Conservation (phyloP, 2,113 vertebrate species). For the Brachyhypopomus gauderio region DNA sequence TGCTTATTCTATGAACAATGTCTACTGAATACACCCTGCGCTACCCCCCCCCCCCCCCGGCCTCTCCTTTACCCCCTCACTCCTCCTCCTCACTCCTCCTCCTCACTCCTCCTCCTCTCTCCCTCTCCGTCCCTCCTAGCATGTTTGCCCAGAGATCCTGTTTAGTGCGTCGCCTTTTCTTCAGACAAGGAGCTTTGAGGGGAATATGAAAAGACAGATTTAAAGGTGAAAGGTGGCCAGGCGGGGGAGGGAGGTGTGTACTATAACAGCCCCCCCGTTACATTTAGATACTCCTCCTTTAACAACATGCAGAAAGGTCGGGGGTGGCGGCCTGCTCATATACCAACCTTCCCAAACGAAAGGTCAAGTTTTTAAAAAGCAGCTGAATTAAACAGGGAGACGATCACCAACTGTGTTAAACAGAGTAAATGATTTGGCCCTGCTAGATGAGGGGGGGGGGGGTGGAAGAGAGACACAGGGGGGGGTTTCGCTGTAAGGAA, state of each 20-base stretch:
- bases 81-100: too few species aligned
- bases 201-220: conserved; percentile 99
- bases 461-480: neutral
- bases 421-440: conserved; percentile 23
- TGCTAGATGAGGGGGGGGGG: neutral
- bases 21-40: conserved; percentile 38
- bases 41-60: neutral
- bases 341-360: conserved; percentile 40
- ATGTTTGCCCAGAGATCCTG: conserved; percentile 97
- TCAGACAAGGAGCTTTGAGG: conserved; percentile 98
- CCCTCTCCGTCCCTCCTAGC: conserved; percentile 55
- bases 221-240: conserved; percentile 90
- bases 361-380: conserved; percentile 47
- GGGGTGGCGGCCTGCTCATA: conserved; percentile 73
- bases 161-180: conserved; percentile 94
- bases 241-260: conserved; percentile 72
- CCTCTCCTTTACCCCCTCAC: too few species aligned
- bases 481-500: neutral
- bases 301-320: conserved; percentile 77
- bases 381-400: conserved; percentile 29
- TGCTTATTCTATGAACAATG: conserved; percentile 47
- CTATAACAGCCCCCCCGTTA: conserved; percentile 67
- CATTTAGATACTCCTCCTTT: conserved; percentile 64
- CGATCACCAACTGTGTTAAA: conserved; percentile 26
- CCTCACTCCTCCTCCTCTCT: too few species aligned